Percentiles rank a stretch among this genome's conserved stretches.
Evolutionary conservation across 2,888 invertebrate species (phyloP).

Genomic region (Meteorus cinctellus): DNA sequence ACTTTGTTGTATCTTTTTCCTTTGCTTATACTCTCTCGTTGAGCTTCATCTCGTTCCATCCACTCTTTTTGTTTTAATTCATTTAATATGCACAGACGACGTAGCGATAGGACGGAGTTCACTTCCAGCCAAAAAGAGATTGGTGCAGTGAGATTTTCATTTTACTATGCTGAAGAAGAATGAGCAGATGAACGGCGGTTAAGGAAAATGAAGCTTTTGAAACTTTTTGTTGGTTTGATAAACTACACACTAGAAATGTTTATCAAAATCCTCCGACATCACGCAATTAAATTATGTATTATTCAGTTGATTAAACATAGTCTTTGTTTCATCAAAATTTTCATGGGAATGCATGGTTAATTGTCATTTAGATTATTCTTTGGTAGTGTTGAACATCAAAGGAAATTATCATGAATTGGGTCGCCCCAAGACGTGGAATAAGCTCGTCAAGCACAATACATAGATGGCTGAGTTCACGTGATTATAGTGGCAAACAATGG

Average conservation of each 20-base stretch:
- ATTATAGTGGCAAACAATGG: slow-evolving; percentile 39
- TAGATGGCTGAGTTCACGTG: slow-evolving; percentile 26
- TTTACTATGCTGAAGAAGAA: neutral
- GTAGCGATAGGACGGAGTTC: slow-evolving; percentile 19
- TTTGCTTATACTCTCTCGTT: slow-evolving; percentile 32
- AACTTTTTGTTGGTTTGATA: neutral
- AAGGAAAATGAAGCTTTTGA: neutral
- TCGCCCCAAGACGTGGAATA: slow-evolving; percentile 10
- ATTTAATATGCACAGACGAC: slow-evolving; percentile 53
- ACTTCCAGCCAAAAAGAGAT: neutral
- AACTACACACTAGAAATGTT: neutral
- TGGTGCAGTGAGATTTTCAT: slow-evolving; percentile 22
- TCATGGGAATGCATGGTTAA: neutral
- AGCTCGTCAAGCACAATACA: slow-evolving; percentile 20
- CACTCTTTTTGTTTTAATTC: slow-evolving; percentile 48
- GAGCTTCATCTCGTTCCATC: slow-evolving; percentile 39
- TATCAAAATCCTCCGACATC: neutral
- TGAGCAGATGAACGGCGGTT: neutral
- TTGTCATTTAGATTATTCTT: neutral
- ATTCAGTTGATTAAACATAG: neutral
- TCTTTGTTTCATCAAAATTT: neutral
- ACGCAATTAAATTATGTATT: neutral
- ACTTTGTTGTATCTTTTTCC: slow-evolving; percentile 37
- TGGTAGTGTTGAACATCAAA: neutral
- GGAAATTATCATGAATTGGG: neutral